These are phyloP conservation scores for Cyrtodaria siliqua DNA, from an alignment of 2,888 invertebrate genomes.

Conservation along the genomic window DNA sequence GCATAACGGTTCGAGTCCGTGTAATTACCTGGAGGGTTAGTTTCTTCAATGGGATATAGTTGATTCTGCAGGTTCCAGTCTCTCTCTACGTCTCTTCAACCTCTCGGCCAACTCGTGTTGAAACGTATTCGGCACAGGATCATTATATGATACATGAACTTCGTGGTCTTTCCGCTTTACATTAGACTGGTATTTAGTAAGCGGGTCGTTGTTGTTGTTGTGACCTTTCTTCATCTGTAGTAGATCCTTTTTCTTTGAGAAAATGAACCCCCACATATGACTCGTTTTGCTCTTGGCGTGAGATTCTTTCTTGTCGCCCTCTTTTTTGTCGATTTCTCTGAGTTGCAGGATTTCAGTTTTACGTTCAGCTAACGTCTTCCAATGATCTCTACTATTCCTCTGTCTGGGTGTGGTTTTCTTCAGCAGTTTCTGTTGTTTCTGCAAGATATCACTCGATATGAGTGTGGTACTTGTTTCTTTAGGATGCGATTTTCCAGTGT, in stretches of 20 bases:
- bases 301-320: background rate
- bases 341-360: conserved; percentile 56
- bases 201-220: conserved; percentile 9
- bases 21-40: too few species aligned
- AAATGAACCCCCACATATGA: conserved; percentile 49
- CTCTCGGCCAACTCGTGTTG: conserved; percentile 43
- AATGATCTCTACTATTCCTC: conserved; percentile 41
- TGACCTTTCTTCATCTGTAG: conserved; percentile 36
- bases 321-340: conserved; percentile 9
- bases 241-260: conserved; percentile 42
- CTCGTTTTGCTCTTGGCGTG: conserved; percentile 45
- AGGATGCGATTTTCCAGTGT: conserved; percentile 10
- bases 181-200: conserved; percentile 6
- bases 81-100: conserved; percentile 21
- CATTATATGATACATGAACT: background rate
- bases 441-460: conserved; percentile 45
- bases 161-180: background rate
- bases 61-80: too few species aligned
- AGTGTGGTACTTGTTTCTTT: too few species aligned
- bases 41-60: too few species aligned
- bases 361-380: conserved; percentile 40
- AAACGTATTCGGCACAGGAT: conserved; percentile 37
- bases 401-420: conserved; percentile 35
- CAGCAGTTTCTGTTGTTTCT: conserved; percentile 44
- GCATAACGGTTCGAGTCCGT: too few species aligned